Percentiles rank a stretch among this genome's conserved stretches.
phyloP scores from a whole-genome alignment of 2,888 invertebrate genomes.

The Morpho helenor region DNA sequence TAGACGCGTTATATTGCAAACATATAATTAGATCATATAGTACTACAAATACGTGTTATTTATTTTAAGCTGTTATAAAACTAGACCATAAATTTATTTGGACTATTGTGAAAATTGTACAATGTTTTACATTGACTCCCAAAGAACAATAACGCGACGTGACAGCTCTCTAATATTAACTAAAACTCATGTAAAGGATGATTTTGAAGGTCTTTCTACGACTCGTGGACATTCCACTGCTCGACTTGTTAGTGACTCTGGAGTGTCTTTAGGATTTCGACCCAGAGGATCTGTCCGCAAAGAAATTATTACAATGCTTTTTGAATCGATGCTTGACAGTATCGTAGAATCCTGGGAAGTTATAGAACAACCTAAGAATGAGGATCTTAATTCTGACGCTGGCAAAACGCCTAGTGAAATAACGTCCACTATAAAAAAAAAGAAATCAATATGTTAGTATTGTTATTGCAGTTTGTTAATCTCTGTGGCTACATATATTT shows the following conservation, averaged over 20 bases:
- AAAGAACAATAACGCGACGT: slow-evolving; percentile 55
- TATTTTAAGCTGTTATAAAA: too few species aligned
- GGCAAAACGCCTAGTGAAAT: slow-evolving; percentile 46
- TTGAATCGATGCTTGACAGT: slow-evolving; percentile 58
- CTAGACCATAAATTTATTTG: not conserved
- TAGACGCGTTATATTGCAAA: too few species aligned
- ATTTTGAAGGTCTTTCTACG: slow-evolving; percentile 34
- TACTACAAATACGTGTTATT: too few species aligned
- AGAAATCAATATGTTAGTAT: slow-evolving; percentile 34
- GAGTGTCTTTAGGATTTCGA: slow-evolving; percentile 29
- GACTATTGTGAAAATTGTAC: not conserved
- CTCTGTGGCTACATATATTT: too few species aligned
- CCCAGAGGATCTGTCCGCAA: slow-evolving; percentile 49
- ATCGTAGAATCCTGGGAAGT: slow-evolving; percentile 62
- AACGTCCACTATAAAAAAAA: slow-evolving; percentile 44
- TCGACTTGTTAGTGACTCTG: slow-evolving; percentile 40
- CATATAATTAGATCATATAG: too few species aligned
- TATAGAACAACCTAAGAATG: slow-evolving; percentile 39
- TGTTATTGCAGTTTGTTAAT: not conserved
- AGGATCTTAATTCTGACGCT: slow-evolving; percentile 36
- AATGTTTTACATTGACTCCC: slow-evolving; percentile 63
- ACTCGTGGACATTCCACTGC: slow-evolving; percentile 35
- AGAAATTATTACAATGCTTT: slow-evolving; percentile 56
- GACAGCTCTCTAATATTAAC: slow-evolving; percentile 54
- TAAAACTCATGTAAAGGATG: slow-evolving; percentile 28